Base-by-base conservation (phyloP, 2,888 invertebrate species). In the Anagyrus pseudococci region DNA sequence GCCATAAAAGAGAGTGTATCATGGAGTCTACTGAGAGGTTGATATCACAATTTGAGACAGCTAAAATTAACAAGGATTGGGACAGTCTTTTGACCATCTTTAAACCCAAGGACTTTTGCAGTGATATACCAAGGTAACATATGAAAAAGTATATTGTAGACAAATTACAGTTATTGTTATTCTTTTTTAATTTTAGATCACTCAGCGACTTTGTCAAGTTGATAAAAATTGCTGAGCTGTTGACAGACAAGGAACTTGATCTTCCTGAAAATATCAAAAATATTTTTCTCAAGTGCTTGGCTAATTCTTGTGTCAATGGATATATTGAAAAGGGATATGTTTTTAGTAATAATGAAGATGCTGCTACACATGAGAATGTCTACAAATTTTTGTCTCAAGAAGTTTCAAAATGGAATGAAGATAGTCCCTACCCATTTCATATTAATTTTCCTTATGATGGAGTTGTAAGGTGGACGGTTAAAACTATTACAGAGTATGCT, bases 201-300 rank as follows among this genome's bases (percentile, higher is more conserved):
- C 53, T 71, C 17, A 33, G 66, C 26, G 68, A 70, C 54, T 69
- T 71, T 59, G 66, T 47, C 44, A 61, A 72, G 8, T 52, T 77
- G 44, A 70, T 73, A 7, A 78, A 73, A 68, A 60, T 77, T 15
- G 73, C 77, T 19, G 70, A 73, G 25, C 62, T 72, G 2, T 63
- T 79, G 19, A 68, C 68, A 7, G 67, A 65, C 20, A 61, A 71
- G 17, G 40, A 58, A 29, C 3, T 47, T 20, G 41, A 62, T 49
- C 33, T 72, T 46, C 72, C 76, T 0, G 64, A 61, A 7, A 65
- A 69, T 54, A 57, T 73, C 19, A 73, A 69, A 70, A 72, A 72
- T 29, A 43, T 72, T 7, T 69, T 77, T 22, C 60, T 80, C 13
- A 80, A 80, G 67, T 77, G 77, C 47, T 59, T 79, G 37, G 74